Base-by-base conservation (phyloP, 2,113 vertebrate species). In the Aphyosemion australe region DNA sequence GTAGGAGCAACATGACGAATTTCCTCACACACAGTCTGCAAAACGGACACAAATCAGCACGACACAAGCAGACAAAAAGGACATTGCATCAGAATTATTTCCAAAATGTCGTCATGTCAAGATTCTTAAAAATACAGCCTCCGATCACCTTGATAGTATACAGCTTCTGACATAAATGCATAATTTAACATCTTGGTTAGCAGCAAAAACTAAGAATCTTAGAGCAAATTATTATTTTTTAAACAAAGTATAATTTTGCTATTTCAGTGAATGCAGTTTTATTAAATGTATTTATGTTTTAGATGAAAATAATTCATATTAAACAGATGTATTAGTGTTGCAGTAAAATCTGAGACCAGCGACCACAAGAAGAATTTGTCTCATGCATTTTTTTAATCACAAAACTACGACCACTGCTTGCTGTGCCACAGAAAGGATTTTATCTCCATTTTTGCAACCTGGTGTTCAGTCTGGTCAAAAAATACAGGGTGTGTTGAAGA, bases 21-120 rank as follows among this genome's bases (percentile, higher is more conserved):
- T 89, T 95, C 95, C 89, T 97, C 92, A 88, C 97, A 99, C 63
- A 97, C 94, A 16, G 88, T 93, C 96, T 99, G 87, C 84, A 83
- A 67, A 90, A 42, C 12, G 12, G 12, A 42, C 12, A 42, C 41
- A 89, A 55, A 72, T 55, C 43, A 61, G 70, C 55, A 13, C n/a
- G 34, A 69, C 31, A 66, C n/a, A 52, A 20, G 19, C 41, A 50
- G 59, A 41, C 8, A 26, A 8, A n/a, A 64, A 71, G 26, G 5
- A 26, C 26, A 26, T 5, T 26, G 26, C 3, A 26, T 26, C 5
- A 26, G 26, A 26, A 26, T 26, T 5, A 26, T 26, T 26, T 26
- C 26, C 26, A 26, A 26, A 26, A 26, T 26, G 26, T 26, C 5
- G 26, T 26, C 26, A 26, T 26, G 26, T 26, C 26, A 26, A 26